phyloP scores from a whole-genome alignment of 2,888 invertebrate species.

The Drosophila cracens region DNA sequence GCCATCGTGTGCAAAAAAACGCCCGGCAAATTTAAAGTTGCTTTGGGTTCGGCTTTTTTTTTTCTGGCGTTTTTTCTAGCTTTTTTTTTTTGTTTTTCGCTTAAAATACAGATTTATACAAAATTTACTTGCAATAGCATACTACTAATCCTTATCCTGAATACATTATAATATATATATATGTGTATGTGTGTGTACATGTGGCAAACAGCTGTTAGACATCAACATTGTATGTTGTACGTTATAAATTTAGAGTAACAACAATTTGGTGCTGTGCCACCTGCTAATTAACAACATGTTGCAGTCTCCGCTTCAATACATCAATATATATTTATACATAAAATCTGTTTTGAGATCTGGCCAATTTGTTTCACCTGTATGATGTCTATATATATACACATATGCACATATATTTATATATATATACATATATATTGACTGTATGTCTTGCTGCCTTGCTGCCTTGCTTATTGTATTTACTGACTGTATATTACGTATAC shows the following conservation, averaged over 20 bases:
- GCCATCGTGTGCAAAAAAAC: background rate
- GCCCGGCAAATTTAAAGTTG: background rate
- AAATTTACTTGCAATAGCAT: background rate
- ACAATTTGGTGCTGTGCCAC: background rate
- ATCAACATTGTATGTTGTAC: constrained; percentile 14
- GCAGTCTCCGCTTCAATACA: constrained; percentile 22
- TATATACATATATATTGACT: background rate
- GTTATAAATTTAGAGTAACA: background rate
- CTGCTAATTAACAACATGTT: constrained; percentile 43
- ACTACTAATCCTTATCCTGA: background rate
- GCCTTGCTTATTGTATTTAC: constrained; percentile 17
- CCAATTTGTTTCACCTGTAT: background rate
- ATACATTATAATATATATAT: background rate
- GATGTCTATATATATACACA: background rate
- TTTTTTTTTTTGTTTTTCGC: background rate
- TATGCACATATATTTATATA: background rate
- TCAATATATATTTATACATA: constrained; percentile 1
- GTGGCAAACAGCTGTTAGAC: constrained; percentile 49
- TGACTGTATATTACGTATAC: constrained; percentile 59
- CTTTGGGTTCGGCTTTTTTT: background rate
- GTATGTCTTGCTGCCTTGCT: background rate
- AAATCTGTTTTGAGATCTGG: background rate
- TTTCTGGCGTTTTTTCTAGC: background rate
- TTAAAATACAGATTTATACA: background rate
- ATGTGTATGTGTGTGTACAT: constrained; percentile 5